Conservation (phyloP, 2,113 vertebrate genomes). For the Cyprichromis sp. region DNA sequence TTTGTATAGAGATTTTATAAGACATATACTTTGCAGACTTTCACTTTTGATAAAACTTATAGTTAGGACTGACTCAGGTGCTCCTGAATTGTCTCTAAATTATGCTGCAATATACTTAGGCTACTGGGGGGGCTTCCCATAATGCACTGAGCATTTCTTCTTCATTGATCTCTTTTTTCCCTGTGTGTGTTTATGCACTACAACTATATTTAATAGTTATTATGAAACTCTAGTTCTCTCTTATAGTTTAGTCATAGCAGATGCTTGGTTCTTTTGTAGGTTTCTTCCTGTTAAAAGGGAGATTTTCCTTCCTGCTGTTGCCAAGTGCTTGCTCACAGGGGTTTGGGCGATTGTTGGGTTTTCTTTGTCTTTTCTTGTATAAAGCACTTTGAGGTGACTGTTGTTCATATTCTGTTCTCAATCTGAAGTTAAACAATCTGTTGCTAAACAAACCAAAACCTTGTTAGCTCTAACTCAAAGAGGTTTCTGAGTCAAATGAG, state of each 20-base stretch:
- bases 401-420: background rate
- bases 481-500: background rate
- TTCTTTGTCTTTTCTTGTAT: background rate
- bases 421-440: background rate
- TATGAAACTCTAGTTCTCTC: background rate
- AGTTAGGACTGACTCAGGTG: background rate
- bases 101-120: background rate
- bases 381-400: background rate
- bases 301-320: background rate
- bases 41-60: background rate
- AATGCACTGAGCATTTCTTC: background rate
- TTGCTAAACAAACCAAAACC: background rate
- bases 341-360: background rate
- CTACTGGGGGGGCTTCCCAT: background rate
- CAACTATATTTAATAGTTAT: background rate
- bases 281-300: background rate
- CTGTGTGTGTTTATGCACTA: background rate
- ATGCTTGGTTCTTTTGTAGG: background rate
- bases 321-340: background rate
- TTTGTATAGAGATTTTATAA: background rate
- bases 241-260: background rate
- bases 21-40: background rate
- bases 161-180: background rate
- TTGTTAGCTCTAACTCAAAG: background rate
- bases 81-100: background rate